Evolutionary conservation across 2,888 invertebrate genomes (phyloP).

Genomic region (Stenodema calcarata): DNA sequence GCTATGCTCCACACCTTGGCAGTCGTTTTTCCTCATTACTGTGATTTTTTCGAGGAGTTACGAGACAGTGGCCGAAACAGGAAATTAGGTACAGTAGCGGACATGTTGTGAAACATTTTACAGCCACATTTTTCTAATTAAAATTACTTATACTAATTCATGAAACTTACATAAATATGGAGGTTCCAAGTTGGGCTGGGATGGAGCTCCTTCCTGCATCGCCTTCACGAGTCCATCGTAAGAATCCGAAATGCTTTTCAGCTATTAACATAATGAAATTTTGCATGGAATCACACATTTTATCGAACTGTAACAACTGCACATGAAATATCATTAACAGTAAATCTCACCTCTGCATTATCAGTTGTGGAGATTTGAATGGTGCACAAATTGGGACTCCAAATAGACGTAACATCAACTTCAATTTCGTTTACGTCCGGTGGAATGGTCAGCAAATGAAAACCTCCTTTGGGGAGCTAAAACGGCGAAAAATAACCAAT

Average conservation of each 20-base stretch:
- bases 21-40: too few relatives aligned
- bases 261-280: background rate
- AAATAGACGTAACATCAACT: background rate
- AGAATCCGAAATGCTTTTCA: background rate
- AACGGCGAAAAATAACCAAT: background rate
- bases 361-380: background rate
- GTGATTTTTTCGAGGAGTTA: too few relatives aligned
- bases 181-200: conserved; percentile 6
- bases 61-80: too few relatives aligned
- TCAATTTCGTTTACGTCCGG: background rate
- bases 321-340: background rate
- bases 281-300: background rate
- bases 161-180: conserved; percentile 11
- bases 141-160: background rate
- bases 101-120: too few relatives aligned
- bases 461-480: background rate
- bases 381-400: background rate
- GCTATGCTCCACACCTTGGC: too few relatives aligned
- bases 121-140: too few relatives aligned
- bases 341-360: background rate
- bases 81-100: too few relatives aligned
- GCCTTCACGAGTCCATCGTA: background rate
- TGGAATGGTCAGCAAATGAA: background rate
- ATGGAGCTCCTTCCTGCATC: background rate
- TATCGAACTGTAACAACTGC: background rate